A percentile compares a stretch with the other conserved stretches of the same genome.
phyloP scores from a whole-genome alignment of 2,113 vertebrate species.

The Rhea americana region DNA sequence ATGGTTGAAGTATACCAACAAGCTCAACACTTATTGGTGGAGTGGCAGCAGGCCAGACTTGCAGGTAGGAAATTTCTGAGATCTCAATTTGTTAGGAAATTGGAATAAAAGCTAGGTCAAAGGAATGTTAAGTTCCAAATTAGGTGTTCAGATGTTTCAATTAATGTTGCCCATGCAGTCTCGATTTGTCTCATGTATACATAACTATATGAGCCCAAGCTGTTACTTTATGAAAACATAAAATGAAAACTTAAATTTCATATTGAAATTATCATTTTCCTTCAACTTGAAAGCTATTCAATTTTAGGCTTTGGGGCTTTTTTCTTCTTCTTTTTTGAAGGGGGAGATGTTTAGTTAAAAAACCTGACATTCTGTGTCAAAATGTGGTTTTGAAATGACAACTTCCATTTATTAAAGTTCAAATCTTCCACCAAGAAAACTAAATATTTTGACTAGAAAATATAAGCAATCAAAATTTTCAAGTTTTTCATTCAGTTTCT shows the following conservation, averaged over 20 bases:
- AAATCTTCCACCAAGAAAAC: not conserved
- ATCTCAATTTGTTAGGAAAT: not conserved
- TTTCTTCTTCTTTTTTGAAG: not conserved
- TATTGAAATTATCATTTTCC: not conserved
- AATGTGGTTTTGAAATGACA: conserved; percentile 32
- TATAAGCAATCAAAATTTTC: not conserved
- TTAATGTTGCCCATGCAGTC: not conserved
- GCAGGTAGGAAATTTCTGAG: not conserved
- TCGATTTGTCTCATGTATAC: not conserved
- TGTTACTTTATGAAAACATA: not conserved
- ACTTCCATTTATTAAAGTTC: not conserved
- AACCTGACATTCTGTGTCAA: not conserved
- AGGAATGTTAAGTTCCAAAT: not conserved
- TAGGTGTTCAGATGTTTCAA: not conserved
- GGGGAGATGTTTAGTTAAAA: not conserved
- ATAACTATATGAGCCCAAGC: not conserved
- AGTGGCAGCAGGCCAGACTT: fast-evolving
- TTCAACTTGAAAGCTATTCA: not conserved
- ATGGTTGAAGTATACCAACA: not conserved
- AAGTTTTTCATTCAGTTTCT: not conserved
- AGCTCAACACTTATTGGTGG: not conserved
- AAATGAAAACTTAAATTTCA: not conserved
- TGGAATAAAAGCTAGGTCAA: not conserved
- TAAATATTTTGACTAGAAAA: conserved; percentile 1
- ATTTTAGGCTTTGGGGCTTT: not conserved